A percentile compares a stretch with the other conserved stretches of the same genome.
Evolutionary conservation across 2,888 invertebrate species (phyloP).

Genomic region (Julus scandinavius): DNA sequence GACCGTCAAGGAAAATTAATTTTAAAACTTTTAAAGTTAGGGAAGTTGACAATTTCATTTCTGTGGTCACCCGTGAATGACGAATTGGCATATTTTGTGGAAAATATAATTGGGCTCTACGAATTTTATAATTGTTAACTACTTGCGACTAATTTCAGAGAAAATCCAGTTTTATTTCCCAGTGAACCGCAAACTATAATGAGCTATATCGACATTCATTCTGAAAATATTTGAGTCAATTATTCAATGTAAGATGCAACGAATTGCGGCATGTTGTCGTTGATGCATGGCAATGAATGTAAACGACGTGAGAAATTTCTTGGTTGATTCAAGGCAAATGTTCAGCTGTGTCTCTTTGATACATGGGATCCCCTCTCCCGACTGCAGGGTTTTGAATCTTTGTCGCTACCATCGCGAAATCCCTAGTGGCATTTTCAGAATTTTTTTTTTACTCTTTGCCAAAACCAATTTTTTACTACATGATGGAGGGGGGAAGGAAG

Average conservation of each 20-base stretch:
- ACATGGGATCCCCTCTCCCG: not conserved
- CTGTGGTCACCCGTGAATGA: no score
- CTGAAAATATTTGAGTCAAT: not conserved
- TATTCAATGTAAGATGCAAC: not conserved
- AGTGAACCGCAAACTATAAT: no score
- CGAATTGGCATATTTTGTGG: no score
- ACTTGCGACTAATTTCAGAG: no score
- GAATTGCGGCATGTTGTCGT: not conserved
- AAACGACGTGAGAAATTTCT: not conserved
- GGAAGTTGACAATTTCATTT: no score
- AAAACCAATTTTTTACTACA: not conserved
- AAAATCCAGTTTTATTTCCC: no score
- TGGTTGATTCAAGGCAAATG: not conserved
- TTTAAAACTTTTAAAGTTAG: no score
- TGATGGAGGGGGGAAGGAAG: not conserved
- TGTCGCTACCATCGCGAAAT: not conserved
- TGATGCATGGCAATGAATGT: not conserved
- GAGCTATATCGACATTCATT: not conserved
- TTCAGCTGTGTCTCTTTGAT: not conserved
- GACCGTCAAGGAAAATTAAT: no score
- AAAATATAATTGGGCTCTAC: no score
- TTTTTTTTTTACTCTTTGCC: conserved; percentile 14
- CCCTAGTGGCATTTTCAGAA: not conserved
- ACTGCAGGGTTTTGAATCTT: not conserved
- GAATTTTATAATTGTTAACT: no score